A percentile compares a stretch with the other conserved stretches of the same genome.
These are phyloP conservation scores for Drosophila miranda DNA, from an alignment of 1,140 invertebrate genomes.

Conservation along the genomic window DNA sequence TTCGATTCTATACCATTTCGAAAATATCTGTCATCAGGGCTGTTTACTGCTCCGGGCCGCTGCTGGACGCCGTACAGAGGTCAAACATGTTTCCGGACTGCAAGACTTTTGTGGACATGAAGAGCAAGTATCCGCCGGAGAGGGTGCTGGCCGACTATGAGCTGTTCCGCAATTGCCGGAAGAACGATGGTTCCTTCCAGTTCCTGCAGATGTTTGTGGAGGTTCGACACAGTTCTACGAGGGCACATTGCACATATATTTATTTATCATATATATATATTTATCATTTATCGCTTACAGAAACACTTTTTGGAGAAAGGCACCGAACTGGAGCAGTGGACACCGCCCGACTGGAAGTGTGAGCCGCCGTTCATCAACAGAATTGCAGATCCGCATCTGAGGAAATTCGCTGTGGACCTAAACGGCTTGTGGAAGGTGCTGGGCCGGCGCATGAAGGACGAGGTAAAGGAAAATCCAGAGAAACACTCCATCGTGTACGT, in stretches of 20 bases:
- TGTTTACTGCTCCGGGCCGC: slow-evolving; percentile 92
- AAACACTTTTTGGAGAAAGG: slow-evolving; percentile 88
- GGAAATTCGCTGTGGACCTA: slow-evolving; percentile 86
- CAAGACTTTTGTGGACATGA: slow-evolving; percentile 96
- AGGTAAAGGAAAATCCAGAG: slow-evolving; percentile 88
- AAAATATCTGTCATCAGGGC: slow-evolving; percentile 82
- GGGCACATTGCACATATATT: too few species aligned
- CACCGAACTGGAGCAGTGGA: slow-evolving; percentile 89
- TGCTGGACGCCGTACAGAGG: slow-evolving; percentile 91
- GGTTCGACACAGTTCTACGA: slow-evolving; percentile 50
- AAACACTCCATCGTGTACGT: slow-evolving; percentile 94
- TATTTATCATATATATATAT: too few species aligned
- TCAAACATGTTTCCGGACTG: slow-evolving; percentile 90
- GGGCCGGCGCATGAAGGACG: slow-evolving; percentile 90
- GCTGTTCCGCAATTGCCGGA: slow-evolving; percentile 86
- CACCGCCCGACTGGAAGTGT: slow-evolving; percentile 88
- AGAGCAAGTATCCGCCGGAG: slow-evolving; percentile 86
- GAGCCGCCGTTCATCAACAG: slow-evolving; percentile 85
- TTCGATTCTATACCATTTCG: background rate
- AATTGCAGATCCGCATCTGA: slow-evolving; percentile 87
- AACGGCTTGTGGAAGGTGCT: slow-evolving; percentile 92
- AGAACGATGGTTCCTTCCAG: slow-evolving; percentile 84
- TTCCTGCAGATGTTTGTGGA: slow-evolving; percentile 86
- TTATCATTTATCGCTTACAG: background rate
- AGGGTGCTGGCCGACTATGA: slow-evolving; percentile 86